Evolutionary conservation across 2,888 invertebrate genomes (phyloP).

Genomic region (Galeopsomyia nigrocyanea): DNA sequence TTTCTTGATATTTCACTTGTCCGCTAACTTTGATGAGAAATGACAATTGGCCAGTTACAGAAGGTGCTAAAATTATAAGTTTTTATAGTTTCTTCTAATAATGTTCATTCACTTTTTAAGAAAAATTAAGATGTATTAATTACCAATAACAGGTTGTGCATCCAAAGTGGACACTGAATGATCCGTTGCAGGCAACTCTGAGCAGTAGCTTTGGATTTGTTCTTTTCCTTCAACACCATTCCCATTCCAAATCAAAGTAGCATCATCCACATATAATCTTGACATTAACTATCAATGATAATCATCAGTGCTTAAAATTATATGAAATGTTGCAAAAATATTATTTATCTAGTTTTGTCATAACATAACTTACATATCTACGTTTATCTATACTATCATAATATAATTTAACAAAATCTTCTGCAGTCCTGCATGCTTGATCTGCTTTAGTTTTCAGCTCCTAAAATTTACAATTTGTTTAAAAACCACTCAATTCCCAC

Average conservation of each 20-base stretch:
- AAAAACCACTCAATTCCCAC: background rate
- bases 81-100: background rate
- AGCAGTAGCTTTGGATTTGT: conserved; percentile 87
- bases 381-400: conserved; percentile 91
- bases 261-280: conserved; percentile 86
- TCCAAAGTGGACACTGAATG: conserved; percentile 86
- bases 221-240: conserved; percentile 86
- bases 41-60: conserved; percentile 83
- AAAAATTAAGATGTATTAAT: conserved; percentile 6
- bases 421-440: conserved; percentile 86
- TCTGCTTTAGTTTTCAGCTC: conserved; percentile 78
- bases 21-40: conserved; percentile 89
- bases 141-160: conserved; percentile 85
- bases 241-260: conserved; percentile 93
- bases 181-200: conserved; percentile 85
- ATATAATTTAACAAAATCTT: conserved; percentile 90
- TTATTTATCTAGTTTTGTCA: conserved; percentile 8
- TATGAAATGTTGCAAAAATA: background rate
- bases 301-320: background rate
- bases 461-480: conserved; percentile 62
- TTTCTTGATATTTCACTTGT: conserved; percentile 78
- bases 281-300: conserved; percentile 74
- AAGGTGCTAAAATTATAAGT: conserved; percentile 71
- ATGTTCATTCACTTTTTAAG: background rate
- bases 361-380: conserved; percentile 76